Evolutionary conservation across 1,140 invertebrate species (phyloP).

Genomic region (Bombus ignitus): DNA sequence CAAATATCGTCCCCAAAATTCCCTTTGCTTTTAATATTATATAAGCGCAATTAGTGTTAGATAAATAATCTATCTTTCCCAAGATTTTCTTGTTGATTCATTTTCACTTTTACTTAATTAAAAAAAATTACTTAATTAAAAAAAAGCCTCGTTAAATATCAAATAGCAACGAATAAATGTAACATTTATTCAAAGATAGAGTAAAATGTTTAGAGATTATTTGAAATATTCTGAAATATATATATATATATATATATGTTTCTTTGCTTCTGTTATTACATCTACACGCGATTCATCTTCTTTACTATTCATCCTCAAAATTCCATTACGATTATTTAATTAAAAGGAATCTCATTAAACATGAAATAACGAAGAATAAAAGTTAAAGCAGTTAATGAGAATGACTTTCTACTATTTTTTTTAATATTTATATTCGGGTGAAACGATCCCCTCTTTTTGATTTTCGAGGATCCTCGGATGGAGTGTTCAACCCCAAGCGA

Average conservation of each 20-base stretch:
- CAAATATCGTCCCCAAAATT: neutral
- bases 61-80: neutral
- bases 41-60: neutral
- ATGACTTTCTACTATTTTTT: neutral
- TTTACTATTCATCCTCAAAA: neutral
- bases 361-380: neutral
- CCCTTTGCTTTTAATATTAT: neutral
- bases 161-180: neutral
- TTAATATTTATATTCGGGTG: neutral
- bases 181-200: no score
- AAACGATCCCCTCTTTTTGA: conserved; percentile 20
- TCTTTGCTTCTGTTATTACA: neutral
- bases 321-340: neutral
- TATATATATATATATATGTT: neutral
- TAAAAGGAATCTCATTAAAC: neutral
- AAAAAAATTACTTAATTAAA: no score
- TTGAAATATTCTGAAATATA: neutral
- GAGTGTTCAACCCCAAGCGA: conserved; percentile 37
- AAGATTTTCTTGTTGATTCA: no score
- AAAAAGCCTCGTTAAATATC: neutral
- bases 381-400: neutral
- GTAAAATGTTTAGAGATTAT: neutral
- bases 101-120: neutral
- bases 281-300: neutral
- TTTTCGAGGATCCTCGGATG: conserved; percentile 41